phyloP scores from a whole-genome alignment of 2,113 vertebrate genomes.

The Beaufortia kweichowensis region DNA sequence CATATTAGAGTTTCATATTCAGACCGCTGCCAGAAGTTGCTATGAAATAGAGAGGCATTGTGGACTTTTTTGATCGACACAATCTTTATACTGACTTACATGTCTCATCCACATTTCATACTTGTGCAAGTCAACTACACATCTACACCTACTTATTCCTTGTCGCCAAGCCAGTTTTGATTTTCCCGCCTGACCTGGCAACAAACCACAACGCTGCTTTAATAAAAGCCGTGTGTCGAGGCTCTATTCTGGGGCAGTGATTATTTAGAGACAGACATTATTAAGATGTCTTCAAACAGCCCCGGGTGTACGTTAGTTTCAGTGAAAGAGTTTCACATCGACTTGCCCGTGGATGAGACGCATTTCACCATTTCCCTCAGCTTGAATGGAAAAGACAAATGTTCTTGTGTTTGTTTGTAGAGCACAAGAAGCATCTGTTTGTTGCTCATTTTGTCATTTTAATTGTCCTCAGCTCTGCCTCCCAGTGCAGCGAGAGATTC shows the following conservation, averaged over 20 bases:
- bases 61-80: no score
- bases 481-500: conserved; percentile 2
- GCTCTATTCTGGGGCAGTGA: not conserved
- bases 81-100: no score
- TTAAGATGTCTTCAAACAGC: conserved; percentile 3
- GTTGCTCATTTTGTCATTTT: conserved; percentile 44
- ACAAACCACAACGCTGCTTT: not conserved
- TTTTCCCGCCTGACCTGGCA: not conserved
- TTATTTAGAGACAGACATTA: not conserved
- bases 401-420: conserved; percentile 37
- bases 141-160: not conserved
- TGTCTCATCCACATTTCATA: no score
- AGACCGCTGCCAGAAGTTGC: not conserved
- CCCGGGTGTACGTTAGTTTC: not conserved
- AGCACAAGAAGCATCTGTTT: conserved; percentile 32
- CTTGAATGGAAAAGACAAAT: conserved; percentile 38
- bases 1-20: not conserved
- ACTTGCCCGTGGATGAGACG: conserved; percentile 26
- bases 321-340: not conserved
- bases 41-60: not conserved
- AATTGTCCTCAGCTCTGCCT: conserved; percentile 34
- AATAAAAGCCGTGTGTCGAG: not conserved
- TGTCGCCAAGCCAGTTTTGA: not conserved
- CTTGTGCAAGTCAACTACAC: no score
- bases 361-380: conserved; percentile 11